Evolutionary conservation across 2,888 invertebrate species (phyloP).

Genomic region (Clunio marinus): DNA sequence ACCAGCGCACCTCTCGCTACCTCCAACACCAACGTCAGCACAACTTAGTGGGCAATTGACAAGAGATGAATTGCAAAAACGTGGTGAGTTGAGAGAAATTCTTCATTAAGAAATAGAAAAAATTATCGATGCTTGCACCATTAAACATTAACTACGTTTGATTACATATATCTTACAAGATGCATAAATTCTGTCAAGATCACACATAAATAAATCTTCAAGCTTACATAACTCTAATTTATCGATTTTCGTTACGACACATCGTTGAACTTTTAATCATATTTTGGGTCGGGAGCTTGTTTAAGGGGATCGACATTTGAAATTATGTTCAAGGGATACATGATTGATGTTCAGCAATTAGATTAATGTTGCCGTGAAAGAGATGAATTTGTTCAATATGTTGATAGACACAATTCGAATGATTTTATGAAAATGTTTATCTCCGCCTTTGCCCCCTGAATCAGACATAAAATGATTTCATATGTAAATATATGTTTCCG

Average conservation of each 20-base stretch:
- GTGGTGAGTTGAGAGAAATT: slow-evolving; percentile 69
- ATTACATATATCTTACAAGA: background rate
- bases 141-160: background rate
- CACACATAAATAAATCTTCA: background rate
- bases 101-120: too few relatives aligned
- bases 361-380: slow-evolving; percentile 23
- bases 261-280: background rate
- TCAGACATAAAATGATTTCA: slow-evolving; percentile 15
- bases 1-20: slow-evolving; percentile 65
- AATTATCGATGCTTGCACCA: too few relatives aligned
- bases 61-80: slow-evolving; percentile 69
- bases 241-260: background rate
- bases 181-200: background rate
- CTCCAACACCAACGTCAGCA: slow-evolving; percentile 56
- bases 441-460: background rate
- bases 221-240: background rate
- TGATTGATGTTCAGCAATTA: slow-evolving; percentile 35
- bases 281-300: background rate
- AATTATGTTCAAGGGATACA: slow-evolving; percentile 2
- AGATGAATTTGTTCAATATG: background rate
- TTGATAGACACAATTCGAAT: background rate
- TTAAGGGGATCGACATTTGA: background rate
- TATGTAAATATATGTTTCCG: slow-evolving; percentile 35
- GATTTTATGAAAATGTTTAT: background rate
- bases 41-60: slow-evolving; percentile 55